Evolutionary conservation across 2,113 vertebrate species (phyloP).

Genomic region (Larimichthys crocea): DNA sequence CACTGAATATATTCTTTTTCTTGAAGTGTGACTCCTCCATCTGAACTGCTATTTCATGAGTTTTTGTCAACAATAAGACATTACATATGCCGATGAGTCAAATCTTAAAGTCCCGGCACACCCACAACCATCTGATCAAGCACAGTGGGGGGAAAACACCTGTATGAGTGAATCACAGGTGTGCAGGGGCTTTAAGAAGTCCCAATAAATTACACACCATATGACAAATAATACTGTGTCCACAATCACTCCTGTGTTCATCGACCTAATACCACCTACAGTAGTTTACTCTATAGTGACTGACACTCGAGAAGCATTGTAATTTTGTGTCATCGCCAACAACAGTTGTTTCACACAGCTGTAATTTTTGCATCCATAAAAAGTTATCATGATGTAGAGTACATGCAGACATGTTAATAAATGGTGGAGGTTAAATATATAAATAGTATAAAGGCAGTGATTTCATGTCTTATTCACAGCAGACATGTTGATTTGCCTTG

Average conservation of each 20-base stretch:
- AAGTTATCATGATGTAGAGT: too few relatives aligned
- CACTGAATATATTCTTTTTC: not conserved
- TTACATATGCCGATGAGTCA: not conserved
- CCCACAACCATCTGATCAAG: not conserved
- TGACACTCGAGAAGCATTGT: not conserved
- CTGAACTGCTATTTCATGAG: not conserved
- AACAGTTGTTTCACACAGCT: not conserved
- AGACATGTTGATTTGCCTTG: too few relatives aligned
- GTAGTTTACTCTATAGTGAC: not conserved
- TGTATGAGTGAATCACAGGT: not conserved
- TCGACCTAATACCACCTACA: not conserved
- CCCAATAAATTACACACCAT: not conserved
- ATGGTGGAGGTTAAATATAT: not conserved
- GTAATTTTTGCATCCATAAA: not conserved
- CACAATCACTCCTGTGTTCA: not conserved
- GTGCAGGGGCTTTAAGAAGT: not conserved
- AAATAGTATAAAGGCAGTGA: not conserved
- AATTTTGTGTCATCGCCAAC: not conserved
- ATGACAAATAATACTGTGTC: not conserved
- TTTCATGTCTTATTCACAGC: too few relatives aligned
- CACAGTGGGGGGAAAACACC: not conserved
- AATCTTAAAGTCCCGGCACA: not conserved
- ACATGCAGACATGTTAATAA: not conserved
- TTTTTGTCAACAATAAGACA: not conserved
- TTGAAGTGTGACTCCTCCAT: not conserved